Evolutionary conservation across 2,888 invertebrate genomes (phyloP).

Genomic region (Drosophila niveifrons): DNA sequence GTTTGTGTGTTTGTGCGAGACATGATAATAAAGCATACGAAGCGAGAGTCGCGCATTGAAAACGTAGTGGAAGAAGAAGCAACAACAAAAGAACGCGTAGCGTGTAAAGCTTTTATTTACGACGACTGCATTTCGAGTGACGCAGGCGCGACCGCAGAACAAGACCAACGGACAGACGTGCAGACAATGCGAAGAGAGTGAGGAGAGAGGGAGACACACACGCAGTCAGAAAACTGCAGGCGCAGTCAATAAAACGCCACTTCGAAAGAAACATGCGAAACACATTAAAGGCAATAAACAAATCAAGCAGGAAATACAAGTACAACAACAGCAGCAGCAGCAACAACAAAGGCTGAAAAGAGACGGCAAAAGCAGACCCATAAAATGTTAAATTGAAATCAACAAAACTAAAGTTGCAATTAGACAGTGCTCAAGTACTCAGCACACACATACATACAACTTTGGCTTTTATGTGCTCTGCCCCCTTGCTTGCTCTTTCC

Average conservation of each 20-base stretch:
- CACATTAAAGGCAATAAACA: constrained; percentile 79
- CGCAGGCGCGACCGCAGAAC: constrained; percentile 60
- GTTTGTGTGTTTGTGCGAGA: constrained; percentile 29
- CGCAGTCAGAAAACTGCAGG: constrained; percentile 42
- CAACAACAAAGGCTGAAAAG: constrained; percentile 10
- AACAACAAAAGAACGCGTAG: constrained; percentile 28
- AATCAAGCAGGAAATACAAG: constrained; percentile 76
- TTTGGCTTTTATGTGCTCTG: constrained; percentile 27
- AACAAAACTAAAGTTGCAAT: constrained; percentile 58
- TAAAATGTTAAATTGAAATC: constrained; percentile 61
- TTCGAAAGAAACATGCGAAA: constrained; percentile 74
- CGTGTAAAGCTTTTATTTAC: constrained; percentile 63
- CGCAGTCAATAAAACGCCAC: constrained; percentile 65
- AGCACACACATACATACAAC: constrained; percentile 21
- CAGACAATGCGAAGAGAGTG: not conserved
- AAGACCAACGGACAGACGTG: constrained; percentile 36
- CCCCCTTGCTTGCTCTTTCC: not conserved
- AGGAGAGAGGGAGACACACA: not conserved
- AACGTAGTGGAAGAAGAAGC: constrained; percentile 20
- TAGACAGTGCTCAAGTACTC: constrained; percentile 54
- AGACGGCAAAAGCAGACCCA: constrained; percentile 28
- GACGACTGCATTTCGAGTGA: constrained; percentile 50
- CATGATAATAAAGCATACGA: constrained; percentile 65
- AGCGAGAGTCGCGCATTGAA: constrained; percentile 21
- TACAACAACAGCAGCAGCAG: constrained; percentile 27